Conservation (phyloP, 1,140 invertebrate species). For the Acromyrmex charruanus region DNA sequence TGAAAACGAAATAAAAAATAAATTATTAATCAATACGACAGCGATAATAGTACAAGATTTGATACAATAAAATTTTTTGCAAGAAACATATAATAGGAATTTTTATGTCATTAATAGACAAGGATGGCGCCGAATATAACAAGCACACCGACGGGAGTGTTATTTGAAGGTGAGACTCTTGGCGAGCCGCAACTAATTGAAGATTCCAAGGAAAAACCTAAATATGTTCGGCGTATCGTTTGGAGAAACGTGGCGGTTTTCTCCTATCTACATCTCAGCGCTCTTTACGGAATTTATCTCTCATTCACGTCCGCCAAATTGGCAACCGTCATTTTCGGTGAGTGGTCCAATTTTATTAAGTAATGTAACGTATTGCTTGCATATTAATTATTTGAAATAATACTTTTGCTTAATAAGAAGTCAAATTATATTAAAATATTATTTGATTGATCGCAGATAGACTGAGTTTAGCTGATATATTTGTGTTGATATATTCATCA, state of each 20-base stretch:
- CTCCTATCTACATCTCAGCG: conserved; percentile 93
- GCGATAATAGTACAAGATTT: not conserved
- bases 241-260: conserved; percentile 98
- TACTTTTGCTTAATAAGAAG: not conserved
- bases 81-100: not conserved
- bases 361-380: not conserved
- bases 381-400: not conserved
- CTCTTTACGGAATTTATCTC: conserved; percentile 94
- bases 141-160: conserved; percentile 88
- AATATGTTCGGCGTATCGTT: conserved; percentile 89
- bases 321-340: conserved; percentile 92
- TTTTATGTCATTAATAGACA: conserved; percentile 53
- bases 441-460: not conserved
- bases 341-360: conserved; percentile 81
- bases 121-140: conserved; percentile 89
- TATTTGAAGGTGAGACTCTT: conserved; percentile 89
- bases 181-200: conserved; percentile 82
- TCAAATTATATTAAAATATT: not conserved
- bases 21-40: not conserved
- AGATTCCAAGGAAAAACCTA: conserved; percentile 84
- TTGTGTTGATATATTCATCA: not conserved
- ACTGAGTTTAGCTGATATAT: not conserved
- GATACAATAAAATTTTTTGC: not conserved
- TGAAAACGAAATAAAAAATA: not conserved
- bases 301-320: conserved; percentile 93